Base-by-base conservation (phyloP, 37 sponge, comb jelly and placozoan species). In the Cliona cf. orientalis region DNA sequence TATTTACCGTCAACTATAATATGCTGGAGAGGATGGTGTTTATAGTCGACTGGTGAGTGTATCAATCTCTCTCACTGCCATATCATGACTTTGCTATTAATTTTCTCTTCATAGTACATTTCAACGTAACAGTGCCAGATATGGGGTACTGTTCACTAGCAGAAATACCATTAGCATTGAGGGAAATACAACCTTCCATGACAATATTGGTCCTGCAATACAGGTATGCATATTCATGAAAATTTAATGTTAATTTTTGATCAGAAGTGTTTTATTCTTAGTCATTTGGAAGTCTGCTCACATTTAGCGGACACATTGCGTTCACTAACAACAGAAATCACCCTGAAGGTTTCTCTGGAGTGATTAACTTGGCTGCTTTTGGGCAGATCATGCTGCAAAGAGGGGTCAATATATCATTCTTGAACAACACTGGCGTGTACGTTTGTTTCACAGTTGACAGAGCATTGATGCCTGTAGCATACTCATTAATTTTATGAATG, bases 341-440 rank as follows among this genome's bases (percentile, higher is more conserved):
- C 58, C 40, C 56, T 39, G 59, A 68, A 1, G 81, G 81, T 1
- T 53, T 69, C 5, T 80, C 81, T 36, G 86, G 78, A 43, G 72
- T 72, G 1, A 22, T 85, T 5, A 44, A 67, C 28, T 19, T 85
- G 36, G 46, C 71, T 67, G 69, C 78, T 22, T 85, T 71, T 56
- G 78, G 72, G 22, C 86, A 85, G 60, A 11, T 85, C 2, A 0
- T 85, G 19, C 72, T 85, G 0, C 34, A 58, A 26, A 46, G 34
- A 45, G 86, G 78, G 42, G 61, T 45, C 1, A 70, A 36, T 40
- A 64, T 79, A 57, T 46, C 32, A 3, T 86, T 79, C 35, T 12
- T 42, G 2, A 77, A 77, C 32, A 85, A 85, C 71, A 85, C 74
- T 73, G 80, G 87, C 49, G 72, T 23, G 87, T 79, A 36, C n/a